Base-by-base conservation (phyloP, 2,797 vertebrate species). In the Tapirus indicus region DNA sequence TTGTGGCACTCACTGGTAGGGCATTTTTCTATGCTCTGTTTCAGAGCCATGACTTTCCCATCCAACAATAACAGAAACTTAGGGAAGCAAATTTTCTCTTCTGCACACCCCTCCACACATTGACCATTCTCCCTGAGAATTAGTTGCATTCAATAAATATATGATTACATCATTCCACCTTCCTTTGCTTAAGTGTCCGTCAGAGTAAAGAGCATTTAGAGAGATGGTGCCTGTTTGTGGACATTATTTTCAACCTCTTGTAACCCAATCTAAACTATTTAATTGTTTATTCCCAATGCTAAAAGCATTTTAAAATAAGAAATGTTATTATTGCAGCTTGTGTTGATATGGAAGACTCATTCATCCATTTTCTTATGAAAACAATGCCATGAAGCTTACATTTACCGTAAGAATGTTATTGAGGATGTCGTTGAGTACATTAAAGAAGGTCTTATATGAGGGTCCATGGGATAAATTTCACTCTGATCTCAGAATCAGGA, bases 261-360 rank as follows among this genome's bases (percentile, higher is more conserved):
- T 1, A 92, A 13, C 7, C 12, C 27, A 92, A 6, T 78, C n/a
- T 72, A 54, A 87, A 35, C 6, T 71, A 38, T 18, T 85, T 56
- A 49, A 29, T 87, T 84, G 47, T 84, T 80, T 85, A 82, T 85
- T 72, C 29, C 96, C 32, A 88, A 62, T 80, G 23, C 0, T 74
- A 84, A 80, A 95, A 80, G 12, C 7, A 94, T n/a, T 77, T 78
- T 89, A 95, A 93, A 84, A 56, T 35, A 93, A 58, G 4, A 95
- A 72, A 72, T 41, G 3, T 60, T 94, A 77, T 77, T 89, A 78
- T 23, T 77, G 52, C 44, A 88, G 20, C 14, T 12, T 90, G 5
- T 44, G 2, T 79, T 54, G 27, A 60, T 83, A 74, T 21, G 20
- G 2, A 95, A 80, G 49, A n/a, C 21, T 83, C 86, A 75, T 35